Evolutionary conservation across 2,113 vertebrate genomes (phyloP), one percentile per base, ranked within the genome.

Genomic region (Aptenodytes patagonicus): DNA sequence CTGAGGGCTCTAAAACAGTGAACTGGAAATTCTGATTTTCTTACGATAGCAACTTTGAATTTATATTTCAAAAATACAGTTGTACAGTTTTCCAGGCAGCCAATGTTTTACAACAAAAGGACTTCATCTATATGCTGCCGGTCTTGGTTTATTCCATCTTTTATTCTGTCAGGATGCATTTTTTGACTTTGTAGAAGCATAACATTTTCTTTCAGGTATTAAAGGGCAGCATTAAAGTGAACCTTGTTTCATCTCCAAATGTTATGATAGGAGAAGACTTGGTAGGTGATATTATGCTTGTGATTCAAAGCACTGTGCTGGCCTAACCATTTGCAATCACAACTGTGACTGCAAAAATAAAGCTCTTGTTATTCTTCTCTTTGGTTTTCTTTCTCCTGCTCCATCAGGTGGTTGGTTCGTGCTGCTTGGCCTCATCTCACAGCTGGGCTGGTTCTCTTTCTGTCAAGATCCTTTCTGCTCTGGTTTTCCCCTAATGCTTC

Each of bases 1-100:
- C 25, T 64, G 72, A 69, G 68, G 11, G 12, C 31, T 95, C 47
- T 86, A 15, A 89, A 93, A 73, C n/a, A 51, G 20, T 60, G 25
- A 79, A 75, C 34, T 75, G 25, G 49, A 90, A 93, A 87, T 54
- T 78, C 42, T 83, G 29, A 18, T 92, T 89, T 88, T 93, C 72
- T 93, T 81, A 75, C 1, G 4, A 28, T 38, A 25, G 52, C 78
- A 68, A 70, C 15, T 65, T 87, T 85, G 34, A 64, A 75, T 86
- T 66, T 81, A 14, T 83, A 55, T 62, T 62, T 95, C 15, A 77
- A 60, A 91, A 57, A 76, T 70, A 34, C 17, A 36, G 21, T 79
- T 21, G 21, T 47, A 32, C 15, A 20, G 29, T 75, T 92, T 93
- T 60, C 22, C 52, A 75, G 87, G 26, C 76, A 71, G 55, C 7